Percentiles rank a stretch among this genome's conserved stretches.
Evolutionary conservation across 2,797 vertebrate genomes (phyloP).

Genomic region (Leontocebus nigricollis): DNA sequence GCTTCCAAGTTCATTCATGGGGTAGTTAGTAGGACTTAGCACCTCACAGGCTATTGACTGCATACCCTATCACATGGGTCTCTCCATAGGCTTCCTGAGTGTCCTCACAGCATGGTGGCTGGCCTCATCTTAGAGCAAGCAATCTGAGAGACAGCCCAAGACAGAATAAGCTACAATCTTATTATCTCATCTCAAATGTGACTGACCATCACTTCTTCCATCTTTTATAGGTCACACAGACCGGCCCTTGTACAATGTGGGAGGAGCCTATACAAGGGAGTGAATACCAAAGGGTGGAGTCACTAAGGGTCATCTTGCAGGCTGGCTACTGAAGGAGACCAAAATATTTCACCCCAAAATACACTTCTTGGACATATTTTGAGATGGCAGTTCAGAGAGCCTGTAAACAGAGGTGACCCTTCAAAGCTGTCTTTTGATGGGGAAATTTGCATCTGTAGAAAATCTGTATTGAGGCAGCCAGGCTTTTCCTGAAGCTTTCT

Average conservation of each 20-base stretch:
- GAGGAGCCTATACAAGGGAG: not conserved
- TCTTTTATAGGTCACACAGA: not conserved
- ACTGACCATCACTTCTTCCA: not conserved
- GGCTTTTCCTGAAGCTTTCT: not conserved
- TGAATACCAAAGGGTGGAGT: rapidly evolving
- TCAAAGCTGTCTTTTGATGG: not conserved
- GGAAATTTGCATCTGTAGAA: not conserved
- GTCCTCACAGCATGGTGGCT: not conserved
- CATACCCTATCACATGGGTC: rapidly evolving
- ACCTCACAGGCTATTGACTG: not conserved
- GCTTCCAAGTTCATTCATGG: not conserved
- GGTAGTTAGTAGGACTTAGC: not conserved
- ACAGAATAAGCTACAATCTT: not conserved
- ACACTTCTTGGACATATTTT: not conserved
- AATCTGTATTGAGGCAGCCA: not conserved
- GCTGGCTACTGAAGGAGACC: not conserved
- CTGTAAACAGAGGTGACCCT: not conserved
- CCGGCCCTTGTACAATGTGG: not conserved
- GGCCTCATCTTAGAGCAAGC: not conserved
- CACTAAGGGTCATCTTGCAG: not conserved
- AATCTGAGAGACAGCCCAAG: not conserved
- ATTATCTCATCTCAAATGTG: not conserved
- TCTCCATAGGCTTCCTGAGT: not conserved
- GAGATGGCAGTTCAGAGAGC: not conserved
- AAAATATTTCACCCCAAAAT: not conserved